A percentile compares a stretch with the other conserved stretches of the same genome.
Evolutionary conservation across 1,140 invertebrate species (phyloP).

Genomic region (Acyrthosiphon pisum): DNA sequence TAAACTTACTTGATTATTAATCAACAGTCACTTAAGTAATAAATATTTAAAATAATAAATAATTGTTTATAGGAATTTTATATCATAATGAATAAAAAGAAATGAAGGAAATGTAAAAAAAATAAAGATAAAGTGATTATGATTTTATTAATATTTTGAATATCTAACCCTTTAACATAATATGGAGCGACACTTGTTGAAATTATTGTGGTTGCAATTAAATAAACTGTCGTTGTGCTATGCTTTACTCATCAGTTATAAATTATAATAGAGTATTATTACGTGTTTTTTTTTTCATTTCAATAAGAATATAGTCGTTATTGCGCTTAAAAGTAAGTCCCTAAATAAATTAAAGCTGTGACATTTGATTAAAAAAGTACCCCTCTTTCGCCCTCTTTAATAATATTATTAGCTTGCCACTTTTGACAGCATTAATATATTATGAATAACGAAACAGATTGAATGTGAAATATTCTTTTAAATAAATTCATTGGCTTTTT

Average conservation of each 20-base stretch:
- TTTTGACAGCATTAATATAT: conserved; percentile 37
- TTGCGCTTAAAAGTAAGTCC: conserved; percentile 29
- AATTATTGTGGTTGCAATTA: neutral
- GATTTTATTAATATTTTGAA: conserved; percentile 21
- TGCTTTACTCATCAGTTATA: conserved; percentile 29
- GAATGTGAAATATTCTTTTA: neutral
- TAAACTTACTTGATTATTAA: neutral
- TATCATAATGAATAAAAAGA: neutral
- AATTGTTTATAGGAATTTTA: neutral
- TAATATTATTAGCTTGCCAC: conserved; percentile 21
- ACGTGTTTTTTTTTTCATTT: conserved; percentile 18
- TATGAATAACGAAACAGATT: conserved; percentile 15
- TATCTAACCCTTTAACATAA: neutral
- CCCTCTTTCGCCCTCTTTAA: neutral
- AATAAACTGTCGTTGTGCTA: neutral
- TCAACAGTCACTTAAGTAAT: neutral
- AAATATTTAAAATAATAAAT: neutral
- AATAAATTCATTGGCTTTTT: neutral
- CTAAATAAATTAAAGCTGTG: conserved; percentile 33
- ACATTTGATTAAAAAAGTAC: conserved; percentile 34
- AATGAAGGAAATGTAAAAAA: neutral
- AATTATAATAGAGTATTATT: conserved; percentile 13
- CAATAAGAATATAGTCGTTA: neutral
- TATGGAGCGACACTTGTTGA: neutral
- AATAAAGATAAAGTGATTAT: neutral